Evolutionary conservation across 2,888 invertebrate genomes (phyloP).

Genomic region (Bombylius major): DNA sequence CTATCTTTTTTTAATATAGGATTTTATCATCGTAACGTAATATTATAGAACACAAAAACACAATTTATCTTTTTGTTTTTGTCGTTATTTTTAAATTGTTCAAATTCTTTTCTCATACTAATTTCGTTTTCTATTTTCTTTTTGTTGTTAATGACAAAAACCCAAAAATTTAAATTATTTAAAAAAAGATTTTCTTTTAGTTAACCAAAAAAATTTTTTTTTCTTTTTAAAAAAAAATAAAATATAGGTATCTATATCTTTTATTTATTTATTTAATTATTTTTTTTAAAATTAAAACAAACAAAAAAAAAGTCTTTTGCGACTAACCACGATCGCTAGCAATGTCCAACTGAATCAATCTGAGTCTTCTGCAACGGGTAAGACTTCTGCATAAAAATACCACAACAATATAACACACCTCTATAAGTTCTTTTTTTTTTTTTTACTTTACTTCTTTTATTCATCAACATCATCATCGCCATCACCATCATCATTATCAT

Average conservation of each 20-base stretch:
- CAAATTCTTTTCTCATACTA: no score
- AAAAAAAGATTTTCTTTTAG: no score
- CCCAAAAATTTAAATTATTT: neutral
- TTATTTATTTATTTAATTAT: neutral
- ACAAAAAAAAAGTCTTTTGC: constrained; percentile 7
- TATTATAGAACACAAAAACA: no score
- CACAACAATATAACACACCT: neutral
- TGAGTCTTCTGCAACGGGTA: constrained; percentile 10
- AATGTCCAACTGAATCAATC: constrained; percentile 17
- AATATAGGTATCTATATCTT: neutral
- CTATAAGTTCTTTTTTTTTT: constrained; percentile 11
- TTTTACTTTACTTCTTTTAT: no score
- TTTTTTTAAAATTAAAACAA: neutral
- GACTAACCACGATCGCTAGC: constrained; percentile 20
- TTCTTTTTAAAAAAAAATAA: neutral
- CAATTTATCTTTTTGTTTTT: no score
- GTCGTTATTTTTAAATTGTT: no score
- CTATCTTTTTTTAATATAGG: no score
- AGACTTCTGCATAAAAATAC: constrained; percentile 8
- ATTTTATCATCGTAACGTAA: no score
- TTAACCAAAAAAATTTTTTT: neutral
- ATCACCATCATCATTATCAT: no score
- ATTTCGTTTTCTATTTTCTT: no score
- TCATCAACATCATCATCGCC: neutral
- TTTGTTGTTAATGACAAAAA: no score